These are phyloP conservation scores for Limenitis camilla DNA, from an alignment of 2,888 invertebrate species.

Conservation along the genomic window DNA sequence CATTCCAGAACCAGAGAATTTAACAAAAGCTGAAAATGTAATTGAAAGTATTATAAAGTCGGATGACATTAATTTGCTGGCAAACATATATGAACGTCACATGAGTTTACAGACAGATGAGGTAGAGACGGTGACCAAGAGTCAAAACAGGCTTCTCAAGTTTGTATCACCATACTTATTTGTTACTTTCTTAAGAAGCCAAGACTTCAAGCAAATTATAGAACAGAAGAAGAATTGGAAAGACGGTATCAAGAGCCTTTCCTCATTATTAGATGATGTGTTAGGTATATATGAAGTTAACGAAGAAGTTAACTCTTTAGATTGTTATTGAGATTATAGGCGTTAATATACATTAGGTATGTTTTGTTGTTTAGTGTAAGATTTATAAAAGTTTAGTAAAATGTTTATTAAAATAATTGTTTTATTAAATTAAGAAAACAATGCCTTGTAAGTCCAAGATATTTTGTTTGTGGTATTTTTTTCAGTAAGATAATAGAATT, in stretches of 20 bases:
- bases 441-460: no score
- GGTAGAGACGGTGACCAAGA: conserved; percentile 28
- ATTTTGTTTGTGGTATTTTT: no score
- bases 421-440: no score
- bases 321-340: conserved; percentile 76
- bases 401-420: no score
- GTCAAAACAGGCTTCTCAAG: conserved; percentile 39
- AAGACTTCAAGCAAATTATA: conserved; percentile 76
- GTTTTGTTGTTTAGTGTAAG: no score
- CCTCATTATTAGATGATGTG: conserved; percentile 84
- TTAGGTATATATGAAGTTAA: conserved; percentile 73
- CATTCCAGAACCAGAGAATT: conserved; percentile 29
- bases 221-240: conserved; percentile 79
- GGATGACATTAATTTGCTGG: conserved; percentile 76
- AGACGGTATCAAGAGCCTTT: conserved; percentile 78
- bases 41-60: conserved; percentile 79
- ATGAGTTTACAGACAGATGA: conserved; percentile 45
- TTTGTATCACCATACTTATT: conserved; percentile 74
- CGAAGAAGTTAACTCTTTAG: conserved; percentile 76
- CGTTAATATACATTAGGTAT: neutral
- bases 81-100: conserved; percentile 75
- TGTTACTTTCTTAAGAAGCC: conserved; percentile 68
- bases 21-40: conserved; percentile 60
- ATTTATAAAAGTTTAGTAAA: no score
- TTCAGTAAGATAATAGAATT: no score